These are phyloP conservation scores for Helicoverpa armigera DNA, from an alignment of 1,140 invertebrate species.

Conservation along the genomic window DNA sequence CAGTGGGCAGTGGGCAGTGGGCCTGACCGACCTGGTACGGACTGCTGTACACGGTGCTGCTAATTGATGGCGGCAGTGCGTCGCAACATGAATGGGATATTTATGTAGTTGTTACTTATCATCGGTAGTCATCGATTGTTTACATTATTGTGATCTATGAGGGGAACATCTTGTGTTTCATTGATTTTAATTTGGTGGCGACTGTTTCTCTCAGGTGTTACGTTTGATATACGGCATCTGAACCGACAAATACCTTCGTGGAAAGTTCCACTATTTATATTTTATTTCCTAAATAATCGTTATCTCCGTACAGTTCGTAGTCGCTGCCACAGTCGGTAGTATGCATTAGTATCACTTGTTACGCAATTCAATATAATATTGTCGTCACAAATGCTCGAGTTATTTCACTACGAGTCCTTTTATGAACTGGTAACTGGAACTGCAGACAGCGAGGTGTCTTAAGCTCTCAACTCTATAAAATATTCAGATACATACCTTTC, in stretches of 20 bases:
- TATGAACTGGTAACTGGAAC: too few relatives aligned
- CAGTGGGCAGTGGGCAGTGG: conserved; percentile 6
- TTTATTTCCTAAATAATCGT: too few relatives aligned
- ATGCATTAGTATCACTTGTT: too few relatives aligned
- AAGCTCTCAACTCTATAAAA: too few relatives aligned
- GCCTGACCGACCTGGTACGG: not conserved
- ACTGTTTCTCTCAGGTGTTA: not conserved
- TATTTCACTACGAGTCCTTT: too few relatives aligned
- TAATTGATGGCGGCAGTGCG: conserved; percentile 3
- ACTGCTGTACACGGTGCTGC: not conserved
- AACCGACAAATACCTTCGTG: too few relatives aligned
- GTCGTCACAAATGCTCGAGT: too few relatives aligned
- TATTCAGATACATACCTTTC: not conserved
- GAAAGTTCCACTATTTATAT: too few relatives aligned
- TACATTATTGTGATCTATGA: conserved; percentile 21
- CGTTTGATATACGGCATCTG: not conserved
- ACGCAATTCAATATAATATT: too few relatives aligned
- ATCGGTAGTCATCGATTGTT: conserved; percentile 18
- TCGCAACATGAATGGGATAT: not conserved
- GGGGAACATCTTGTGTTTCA: not conserved
- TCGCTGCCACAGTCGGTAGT: too few relatives aligned
- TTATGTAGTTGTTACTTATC: not conserved
- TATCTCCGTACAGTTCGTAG: too few relatives aligned
- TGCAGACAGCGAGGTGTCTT: too few relatives aligned
- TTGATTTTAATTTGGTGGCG: not conserved